Evolutionary conservation across 1,140 invertebrate species (phyloP).

Genomic region (Bombus ignitus): DNA sequence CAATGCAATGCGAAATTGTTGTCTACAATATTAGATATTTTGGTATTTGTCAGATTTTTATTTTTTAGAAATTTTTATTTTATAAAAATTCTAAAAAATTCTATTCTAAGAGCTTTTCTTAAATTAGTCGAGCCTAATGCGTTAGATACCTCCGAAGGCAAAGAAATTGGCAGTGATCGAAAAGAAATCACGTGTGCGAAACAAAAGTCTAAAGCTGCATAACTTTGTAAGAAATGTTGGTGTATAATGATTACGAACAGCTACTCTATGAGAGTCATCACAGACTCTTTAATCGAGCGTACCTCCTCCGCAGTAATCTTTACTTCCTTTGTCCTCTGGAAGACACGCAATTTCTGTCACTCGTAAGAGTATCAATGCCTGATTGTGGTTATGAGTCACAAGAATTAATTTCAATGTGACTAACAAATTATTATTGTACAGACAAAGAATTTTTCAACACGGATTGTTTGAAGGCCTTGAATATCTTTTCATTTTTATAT

Average conservation of each 20-base stretch:
- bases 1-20: too few species aligned
- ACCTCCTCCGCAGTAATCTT: neutral
- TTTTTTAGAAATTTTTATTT: too few species aligned
- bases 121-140: too few species aligned
- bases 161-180: neutral
- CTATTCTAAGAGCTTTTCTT: too few species aligned
- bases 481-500: neutral
- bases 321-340: neutral
- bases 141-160: too few species aligned
- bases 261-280: neutral
- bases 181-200: neutral
- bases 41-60: too few species aligned
- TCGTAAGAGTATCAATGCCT: neutral
- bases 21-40: too few species aligned
- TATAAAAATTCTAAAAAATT: too few species aligned
- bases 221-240: neutral
- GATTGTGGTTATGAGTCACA: neutral
- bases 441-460: neutral
- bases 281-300: neutral
- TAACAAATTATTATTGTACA: neutral
- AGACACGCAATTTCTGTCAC: neutral
- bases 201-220: neutral
- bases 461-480: neutral
- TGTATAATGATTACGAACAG: neutral
- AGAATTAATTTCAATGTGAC: neutral